Percentiles rank a stretch among this genome's conserved stretches.
phyloP scores from a whole-genome alignment of 1,140 invertebrate genomes.

The Drosophila bocki region DNA sequence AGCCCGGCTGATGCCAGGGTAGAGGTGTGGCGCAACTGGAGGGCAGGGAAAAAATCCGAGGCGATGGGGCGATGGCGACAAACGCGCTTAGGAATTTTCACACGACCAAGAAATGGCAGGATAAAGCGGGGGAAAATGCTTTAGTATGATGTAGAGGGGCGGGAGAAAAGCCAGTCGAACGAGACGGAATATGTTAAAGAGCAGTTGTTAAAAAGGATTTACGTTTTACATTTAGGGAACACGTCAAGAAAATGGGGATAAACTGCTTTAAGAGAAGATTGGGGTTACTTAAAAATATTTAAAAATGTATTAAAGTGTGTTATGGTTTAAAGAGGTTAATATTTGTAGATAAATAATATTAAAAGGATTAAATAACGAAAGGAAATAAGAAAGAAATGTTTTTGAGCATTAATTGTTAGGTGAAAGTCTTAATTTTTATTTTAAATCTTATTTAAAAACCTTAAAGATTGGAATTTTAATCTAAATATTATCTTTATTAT shows the following conservation, averaged over 20 bases:
- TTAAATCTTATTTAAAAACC: background rate
- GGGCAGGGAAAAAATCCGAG: conserved; percentile 20
- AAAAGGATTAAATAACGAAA: background rate
- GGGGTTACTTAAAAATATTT: background rate
- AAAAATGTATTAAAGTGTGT: background rate
- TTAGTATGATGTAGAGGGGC: background rate
- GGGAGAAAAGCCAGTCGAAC: conserved; percentile 3
- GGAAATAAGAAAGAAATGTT: background rate
- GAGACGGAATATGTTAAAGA: conserved; percentile 74
- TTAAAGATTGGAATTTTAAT: too few relatives aligned
- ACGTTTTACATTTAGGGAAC: conserved; percentile 72
- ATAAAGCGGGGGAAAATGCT: background rate
- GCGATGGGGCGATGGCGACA: conserved; percentile 60
- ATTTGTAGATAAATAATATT: background rate
- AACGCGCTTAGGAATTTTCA: conserved; percentile 79
- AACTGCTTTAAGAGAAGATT: background rate
- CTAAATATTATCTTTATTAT: too few relatives aligned
- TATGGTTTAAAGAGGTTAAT: too few relatives aligned
- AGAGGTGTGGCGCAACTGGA: conserved; percentile 1
- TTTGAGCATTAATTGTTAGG: background rate
- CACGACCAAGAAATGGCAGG: conserved; percentile 48
- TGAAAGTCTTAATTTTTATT: background rate
- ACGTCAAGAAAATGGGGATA: conserved; percentile 1
- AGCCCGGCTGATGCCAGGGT: background rate
- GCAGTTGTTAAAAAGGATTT: conserved; percentile 83